Conservation (phyloP, 2,888 invertebrate genomes). For the Azorinus chamasolen region DNA sequence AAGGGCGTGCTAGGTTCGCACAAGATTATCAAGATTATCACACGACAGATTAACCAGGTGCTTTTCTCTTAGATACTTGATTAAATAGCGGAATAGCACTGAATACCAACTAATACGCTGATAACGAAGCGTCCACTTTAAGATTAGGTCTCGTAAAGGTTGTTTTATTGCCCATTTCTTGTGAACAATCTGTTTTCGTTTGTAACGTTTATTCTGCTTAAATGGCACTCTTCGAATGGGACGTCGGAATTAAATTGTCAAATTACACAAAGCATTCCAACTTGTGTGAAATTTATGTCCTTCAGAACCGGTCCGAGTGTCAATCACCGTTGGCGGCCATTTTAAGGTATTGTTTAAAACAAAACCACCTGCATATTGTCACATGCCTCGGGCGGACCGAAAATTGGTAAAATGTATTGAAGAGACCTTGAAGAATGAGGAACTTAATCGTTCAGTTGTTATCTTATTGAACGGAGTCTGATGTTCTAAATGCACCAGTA, state of each 20-base stretch:
- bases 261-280: constrained; percentile 43
- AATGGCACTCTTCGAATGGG: constrained; percentile 12
- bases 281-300: constrained; percentile 60
- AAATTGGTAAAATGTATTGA: too few species aligned
- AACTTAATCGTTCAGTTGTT: too few species aligned
- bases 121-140: constrained; percentile 17
- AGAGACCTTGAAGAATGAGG: too few species aligned
- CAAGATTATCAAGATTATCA: constrained; percentile 15
- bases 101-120: constrained; percentile 32
- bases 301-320: neutral
- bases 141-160: neutral
- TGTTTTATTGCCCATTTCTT: constrained; percentile 28
- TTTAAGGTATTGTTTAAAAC: too few species aligned
- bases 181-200: constrained; percentile 14
- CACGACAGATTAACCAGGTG: constrained; percentile 36
- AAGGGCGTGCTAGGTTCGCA: neutral
- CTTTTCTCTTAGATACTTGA: constrained; percentile 10
- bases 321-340: too few species aligned
- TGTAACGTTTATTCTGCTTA: constrained; percentile 3
- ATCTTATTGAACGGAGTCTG: too few species aligned
- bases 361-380: too few species aligned
- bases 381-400: too few species aligned
- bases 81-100: constrained; percentile 40
- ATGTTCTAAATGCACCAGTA: too few species aligned
- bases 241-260: constrained; percentile 31